Conservation (phyloP, 2,888 invertebrate genomes). For the Agrilus cyanescens region DNA sequence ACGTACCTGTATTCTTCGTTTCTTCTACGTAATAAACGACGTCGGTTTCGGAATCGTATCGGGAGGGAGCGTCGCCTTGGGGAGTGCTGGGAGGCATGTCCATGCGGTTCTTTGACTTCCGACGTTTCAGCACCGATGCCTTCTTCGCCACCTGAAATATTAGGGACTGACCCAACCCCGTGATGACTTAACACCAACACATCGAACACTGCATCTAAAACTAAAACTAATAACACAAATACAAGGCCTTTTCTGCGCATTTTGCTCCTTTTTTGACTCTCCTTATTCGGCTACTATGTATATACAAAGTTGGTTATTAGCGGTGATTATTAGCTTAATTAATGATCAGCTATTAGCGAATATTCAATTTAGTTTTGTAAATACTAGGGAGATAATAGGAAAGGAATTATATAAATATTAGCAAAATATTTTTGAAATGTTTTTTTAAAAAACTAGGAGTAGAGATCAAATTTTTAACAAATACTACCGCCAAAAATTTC, state of each 20-base stretch:
- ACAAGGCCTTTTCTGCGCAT: neutral
- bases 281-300: neutral
- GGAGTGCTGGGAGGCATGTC: slow-evolving; percentile 35
- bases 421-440: too few relatives aligned
- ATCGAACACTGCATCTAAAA: slow-evolving; percentile 34
- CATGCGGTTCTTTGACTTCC: slow-evolving; percentile 57
- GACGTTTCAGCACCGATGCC: slow-evolving; percentile 58
- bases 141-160: slow-evolving; percentile 63
- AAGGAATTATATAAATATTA: too few relatives aligned
- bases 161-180: slow-evolving; percentile 49
- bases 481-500: too few relatives aligned
- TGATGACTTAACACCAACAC: slow-evolving; percentile 36
- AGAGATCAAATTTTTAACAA: too few relatives aligned
- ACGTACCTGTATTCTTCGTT: slow-evolving; percentile 22
- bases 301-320: neutral
- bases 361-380: too few relatives aligned
- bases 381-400: too few relatives aligned
- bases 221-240: slow-evolving; percentile 22
- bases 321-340: too few relatives aligned
- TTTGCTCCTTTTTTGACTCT: neutral
- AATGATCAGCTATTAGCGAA: too few relatives aligned
- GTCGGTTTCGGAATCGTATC: slow-evolving; percentile 48
- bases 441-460: too few relatives aligned
- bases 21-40: slow-evolving; percentile 55
- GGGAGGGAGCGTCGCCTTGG: slow-evolving; percentile 23